These are phyloP conservation scores for Ornithoptera priamus DNA, from an alignment of 2,888 invertebrate species.

Conservation along the genomic window DNA sequence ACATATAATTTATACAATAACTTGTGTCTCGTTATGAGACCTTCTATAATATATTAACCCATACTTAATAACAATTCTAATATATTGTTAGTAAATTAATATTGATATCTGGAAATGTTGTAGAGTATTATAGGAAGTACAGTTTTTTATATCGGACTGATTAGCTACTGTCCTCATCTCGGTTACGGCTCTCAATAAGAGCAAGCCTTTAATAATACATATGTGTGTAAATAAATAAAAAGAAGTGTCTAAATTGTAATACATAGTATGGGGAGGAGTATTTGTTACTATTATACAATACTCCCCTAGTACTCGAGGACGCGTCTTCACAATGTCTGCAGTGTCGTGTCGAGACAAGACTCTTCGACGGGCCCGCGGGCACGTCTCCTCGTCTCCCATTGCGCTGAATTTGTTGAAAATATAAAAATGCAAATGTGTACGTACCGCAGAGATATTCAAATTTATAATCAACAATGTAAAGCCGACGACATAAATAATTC, in stretches of 20 bases:
- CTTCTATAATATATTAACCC: too few relatives aligned
- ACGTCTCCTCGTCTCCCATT: constrained; percentile 40
- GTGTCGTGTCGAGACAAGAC: constrained; percentile 40
- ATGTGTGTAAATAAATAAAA: neutral
- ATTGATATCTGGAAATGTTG: too few relatives aligned
- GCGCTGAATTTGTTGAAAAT: constrained; percentile 35
- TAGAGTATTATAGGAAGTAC: too few relatives aligned
- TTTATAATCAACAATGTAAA: constrained; percentile 31
- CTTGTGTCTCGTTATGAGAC: too few relatives aligned
- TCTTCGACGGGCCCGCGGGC: constrained; percentile 37
- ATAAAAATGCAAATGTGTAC: constrained; percentile 31
- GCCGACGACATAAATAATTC: constrained; percentile 30
- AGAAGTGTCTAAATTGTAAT: constrained; percentile 17
- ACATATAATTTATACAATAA: too few relatives aligned
- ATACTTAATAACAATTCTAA: too few relatives aligned
- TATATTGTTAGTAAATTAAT: too few relatives aligned
- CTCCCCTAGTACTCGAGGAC: constrained; percentile 36
- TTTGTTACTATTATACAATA: constrained; percentile 40
- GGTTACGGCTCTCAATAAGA: too few relatives aligned
- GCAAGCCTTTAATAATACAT: too few relatives aligned
- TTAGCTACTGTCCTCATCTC: too few relatives aligned
- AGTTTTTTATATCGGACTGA: too few relatives aligned
- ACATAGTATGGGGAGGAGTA: constrained; percentile 25
- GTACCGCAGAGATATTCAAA: constrained; percentile 30
- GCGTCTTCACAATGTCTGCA: constrained; percentile 32